phyloP scores from a whole-genome alignment of 2,113 vertebrate genomes.

The Brevimyrus niger region DNA sequence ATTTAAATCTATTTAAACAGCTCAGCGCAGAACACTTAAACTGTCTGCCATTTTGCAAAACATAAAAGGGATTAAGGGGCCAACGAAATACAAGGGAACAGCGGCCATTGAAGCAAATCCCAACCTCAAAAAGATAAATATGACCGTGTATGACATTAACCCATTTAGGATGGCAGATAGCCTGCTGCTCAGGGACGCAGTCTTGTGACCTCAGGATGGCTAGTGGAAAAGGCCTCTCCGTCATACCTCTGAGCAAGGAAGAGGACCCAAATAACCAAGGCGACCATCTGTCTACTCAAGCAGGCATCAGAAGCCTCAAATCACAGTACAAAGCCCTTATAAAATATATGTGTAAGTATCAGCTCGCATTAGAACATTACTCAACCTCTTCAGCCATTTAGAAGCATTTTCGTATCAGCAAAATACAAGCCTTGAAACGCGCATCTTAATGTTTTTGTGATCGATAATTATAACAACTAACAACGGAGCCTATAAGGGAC shows the following conservation, averaged over 20 bases:
- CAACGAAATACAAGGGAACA: neutral
- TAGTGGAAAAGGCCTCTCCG: neutral
- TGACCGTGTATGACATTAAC: neutral
- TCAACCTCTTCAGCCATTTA: neutral
- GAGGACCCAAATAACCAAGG: neutral
- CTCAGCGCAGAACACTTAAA: neutral
- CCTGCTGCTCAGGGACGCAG: neutral
- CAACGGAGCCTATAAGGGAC: neutral
- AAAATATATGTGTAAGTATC: neutral
- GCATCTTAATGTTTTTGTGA: neutral
- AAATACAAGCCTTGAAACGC: neutral
- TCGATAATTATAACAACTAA: neutral
- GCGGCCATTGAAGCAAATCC: neutral
- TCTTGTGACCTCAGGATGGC: neutral
- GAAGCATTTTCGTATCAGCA: neutral
- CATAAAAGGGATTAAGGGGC: neutral
- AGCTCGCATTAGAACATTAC: neutral
- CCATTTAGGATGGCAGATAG: neutral
- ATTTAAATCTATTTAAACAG: neutral
- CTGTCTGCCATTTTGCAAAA: neutral
- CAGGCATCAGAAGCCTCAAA: neutral
- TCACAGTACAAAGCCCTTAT: neutral
- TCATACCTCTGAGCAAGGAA: neutral
- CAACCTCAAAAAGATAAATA: neutral
- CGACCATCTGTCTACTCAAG: neutral